Percentiles rank a stretch among this genome's conserved stretches.
Conservation (phyloP, 2,888 invertebrate genomes). For the Escarpia spicata region DNA sequence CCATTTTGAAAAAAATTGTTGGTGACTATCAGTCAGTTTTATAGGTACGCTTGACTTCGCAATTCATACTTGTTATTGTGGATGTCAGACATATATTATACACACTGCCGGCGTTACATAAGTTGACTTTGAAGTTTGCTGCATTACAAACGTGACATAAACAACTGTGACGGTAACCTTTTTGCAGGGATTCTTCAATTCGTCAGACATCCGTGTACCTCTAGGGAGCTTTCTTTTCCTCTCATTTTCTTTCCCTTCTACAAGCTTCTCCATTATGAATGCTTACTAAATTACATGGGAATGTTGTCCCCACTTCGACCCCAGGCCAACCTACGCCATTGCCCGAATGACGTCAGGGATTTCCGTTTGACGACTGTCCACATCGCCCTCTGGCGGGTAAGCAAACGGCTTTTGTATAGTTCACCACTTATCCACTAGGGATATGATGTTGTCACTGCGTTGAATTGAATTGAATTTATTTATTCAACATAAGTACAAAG, state of each 20-base stretch:
- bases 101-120: background rate
- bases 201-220: background rate
- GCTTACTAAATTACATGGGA: background rate
- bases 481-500: no score
- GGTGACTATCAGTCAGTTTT: no score
- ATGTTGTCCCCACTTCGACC: background rate
- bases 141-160: conserved; percentile 11
- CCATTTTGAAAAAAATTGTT: no score
- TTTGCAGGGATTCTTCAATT: conserved; percentile 7
- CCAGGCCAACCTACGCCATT: background rate
- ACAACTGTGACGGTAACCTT: background rate
- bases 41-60: no score
- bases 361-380: background rate
- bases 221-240: background rate
- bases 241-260: background rate
- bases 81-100: background rate
- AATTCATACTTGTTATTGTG: no score
- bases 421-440: background rate
- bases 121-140: background rate
- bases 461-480: no score
- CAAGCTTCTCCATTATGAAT: background rate
- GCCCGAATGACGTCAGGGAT: conserved; percentile 8
- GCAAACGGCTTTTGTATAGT: background rate
- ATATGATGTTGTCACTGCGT: background rate
- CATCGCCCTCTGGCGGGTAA: background rate